phyloP scores from a whole-genome alignment of 2,113 vertebrate genomes.

The Sciurus niger region DNA sequence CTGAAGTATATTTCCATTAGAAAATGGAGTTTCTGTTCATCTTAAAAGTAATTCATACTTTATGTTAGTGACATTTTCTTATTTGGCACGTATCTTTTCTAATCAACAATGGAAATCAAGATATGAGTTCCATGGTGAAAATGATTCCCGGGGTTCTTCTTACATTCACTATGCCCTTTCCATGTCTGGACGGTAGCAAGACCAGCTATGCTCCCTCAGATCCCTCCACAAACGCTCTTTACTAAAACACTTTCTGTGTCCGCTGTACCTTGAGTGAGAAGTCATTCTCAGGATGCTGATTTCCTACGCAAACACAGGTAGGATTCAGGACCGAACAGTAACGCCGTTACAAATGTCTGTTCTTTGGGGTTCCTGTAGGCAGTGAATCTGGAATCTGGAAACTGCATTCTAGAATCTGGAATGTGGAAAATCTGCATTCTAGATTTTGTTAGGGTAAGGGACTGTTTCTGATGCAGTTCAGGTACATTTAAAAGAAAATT shows the following conservation, averaged over 20 bases:
- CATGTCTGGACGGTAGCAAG: neutral
- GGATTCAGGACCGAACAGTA: neutral
- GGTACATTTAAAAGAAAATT: neutral
- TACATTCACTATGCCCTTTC: neutral
- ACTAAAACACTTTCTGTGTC: slow-evolving; percentile 14
- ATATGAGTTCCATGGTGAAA: fast-evolving
- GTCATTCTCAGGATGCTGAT: neutral
- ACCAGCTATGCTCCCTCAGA: neutral
- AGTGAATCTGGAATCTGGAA: neutral
- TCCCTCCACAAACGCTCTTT: neutral
- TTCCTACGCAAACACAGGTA: neutral
- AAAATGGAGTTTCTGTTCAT: slow-evolving; percentile 52
- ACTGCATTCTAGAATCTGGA: too few relatives aligned
- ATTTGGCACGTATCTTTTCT: neutral
- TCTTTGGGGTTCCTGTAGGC: neutral
- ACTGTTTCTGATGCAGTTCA: neutral
- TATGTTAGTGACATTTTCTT: neutral
- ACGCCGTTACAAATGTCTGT: neutral
- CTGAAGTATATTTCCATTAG: neutral
- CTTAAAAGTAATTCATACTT: neutral
- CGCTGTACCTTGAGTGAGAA: neutral
- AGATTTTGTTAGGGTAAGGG: neutral
- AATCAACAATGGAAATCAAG: neutral
- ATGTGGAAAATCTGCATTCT: neutral
- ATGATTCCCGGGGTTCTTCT: neutral